Evolutionary conservation across 2,888 invertebrate genomes (phyloP), one percentile per base, ranked within the genome.

Genomic region (Aproaerema taeniolella): DNA sequence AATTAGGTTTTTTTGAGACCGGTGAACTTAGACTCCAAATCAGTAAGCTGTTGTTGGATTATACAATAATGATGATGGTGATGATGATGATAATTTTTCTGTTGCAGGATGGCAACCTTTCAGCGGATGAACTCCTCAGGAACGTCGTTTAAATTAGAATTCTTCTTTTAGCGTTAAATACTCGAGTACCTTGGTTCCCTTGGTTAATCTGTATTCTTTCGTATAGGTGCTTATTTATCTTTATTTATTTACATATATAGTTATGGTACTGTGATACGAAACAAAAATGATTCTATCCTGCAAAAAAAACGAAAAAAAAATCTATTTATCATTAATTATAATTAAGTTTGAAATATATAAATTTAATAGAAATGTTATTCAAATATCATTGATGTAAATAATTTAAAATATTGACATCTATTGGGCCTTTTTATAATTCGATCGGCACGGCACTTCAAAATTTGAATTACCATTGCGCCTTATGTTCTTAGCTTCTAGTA

Each of bases 91-190:
- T n/a, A n/a, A n/a, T n/a, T n/a, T n/a, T n/a, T n/a, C n/a, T 65
- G 46, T 83, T 87, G 30, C 87, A 89, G 78, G 89, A 89, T 52
- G 89, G 88, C 33, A 73, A 86, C 67, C 74, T 90, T 28, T 79
- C 89, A 42, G 68, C 88, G 15, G 88, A 89, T 13, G 89, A 90
- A 62, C 73, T 89, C 25, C 79, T 88, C 50, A 79, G 87, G 63
- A 87, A 83, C 62, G 67, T 70, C 53, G 62, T 69, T 51, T 82
- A 80, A 77, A 60, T 17, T 36, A 32, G 44, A 13, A n/a, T n/a
- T n/a, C 48, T 45, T 49, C 40, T 43, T 47, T 47, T 56, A 46
- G 43, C 49, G 45, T 52, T 54, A 50, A 31, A 25, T 43, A 55
- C 54, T 55, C 52, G 49, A 58, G 42, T 58, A 52, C 45, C 46